Percentiles rank a stretch among this genome's conserved stretches.
Evolutionary conservation across 1,140 invertebrate genomes (phyloP).

Genomic region (Apis cerana): DNA sequence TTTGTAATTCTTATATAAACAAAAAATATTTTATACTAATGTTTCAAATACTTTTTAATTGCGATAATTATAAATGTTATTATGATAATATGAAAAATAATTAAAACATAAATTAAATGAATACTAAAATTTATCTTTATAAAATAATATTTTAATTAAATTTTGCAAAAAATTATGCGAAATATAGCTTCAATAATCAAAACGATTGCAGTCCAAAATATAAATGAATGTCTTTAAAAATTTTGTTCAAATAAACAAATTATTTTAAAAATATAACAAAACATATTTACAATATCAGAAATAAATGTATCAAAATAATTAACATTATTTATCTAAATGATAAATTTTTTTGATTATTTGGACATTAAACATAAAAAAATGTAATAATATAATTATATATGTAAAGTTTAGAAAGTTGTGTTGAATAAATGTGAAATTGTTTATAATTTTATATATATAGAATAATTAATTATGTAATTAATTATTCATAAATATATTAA

Average conservation of each 20-base stretch:
- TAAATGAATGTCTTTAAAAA: conserved; percentile 1
- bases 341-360: conserved; percentile 2
- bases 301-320: conserved; percentile 7
- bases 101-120: background rate
- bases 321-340: background rate
- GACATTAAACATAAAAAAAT: conserved; percentile 13
- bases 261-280: conserved; percentile 1
- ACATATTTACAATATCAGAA: background rate
- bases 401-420: conserved; percentile 21
- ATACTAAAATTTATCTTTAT: conserved; percentile 6
- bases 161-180: background rate
- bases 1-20: conserved; percentile 13
- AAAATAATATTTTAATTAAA: background rate
- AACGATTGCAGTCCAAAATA: background rate
- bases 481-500: conserved; percentile 22
- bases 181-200: conserved; percentile 1
- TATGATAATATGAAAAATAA: background rate
- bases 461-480: conserved; percentile 20
- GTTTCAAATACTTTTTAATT: background rate
- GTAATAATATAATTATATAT: background rate
- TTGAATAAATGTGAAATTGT: conserved; percentile 2
- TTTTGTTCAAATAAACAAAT: background rate
- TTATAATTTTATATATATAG: conserved; percentile 18
- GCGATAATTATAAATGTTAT: background rate
- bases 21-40: background rate